phyloP scores from a whole-genome alignment of 2,888 invertebrate species.

The Cryptocephalus primarius region DNA sequence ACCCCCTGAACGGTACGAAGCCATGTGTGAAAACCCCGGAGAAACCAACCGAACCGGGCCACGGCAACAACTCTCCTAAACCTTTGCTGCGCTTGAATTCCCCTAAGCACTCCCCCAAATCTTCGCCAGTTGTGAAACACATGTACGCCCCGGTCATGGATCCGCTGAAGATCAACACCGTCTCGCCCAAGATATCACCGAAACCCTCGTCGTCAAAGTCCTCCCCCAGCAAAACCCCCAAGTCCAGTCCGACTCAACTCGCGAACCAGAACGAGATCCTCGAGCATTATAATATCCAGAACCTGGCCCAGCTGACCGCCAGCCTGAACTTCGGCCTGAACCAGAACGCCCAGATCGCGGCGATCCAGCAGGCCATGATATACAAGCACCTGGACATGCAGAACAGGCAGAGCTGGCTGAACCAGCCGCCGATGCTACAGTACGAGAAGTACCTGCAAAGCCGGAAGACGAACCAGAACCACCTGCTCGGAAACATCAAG shows the following conservation, averaged over 20 bases:
- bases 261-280: constrained; percentile 26
- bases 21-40: constrained; percentile 10
- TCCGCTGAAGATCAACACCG: constrained; percentile 8
- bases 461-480: constrained; percentile 22
- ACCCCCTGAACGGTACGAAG: constrained; percentile 11
- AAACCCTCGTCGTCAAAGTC: constrained; percentile 2
- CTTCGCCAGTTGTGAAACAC: constrained; percentile 21
- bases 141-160: constrained; percentile 21
- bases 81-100: too few relatives aligned
- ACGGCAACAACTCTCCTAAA: constrained; percentile 8
- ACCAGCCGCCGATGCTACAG: constrained; percentile 28
- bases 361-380: constrained; percentile 34
- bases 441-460: constrained; percentile 36
- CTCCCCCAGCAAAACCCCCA: constrained; percentile 2
- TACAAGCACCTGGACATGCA: constrained; percentile 34
- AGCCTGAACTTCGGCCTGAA: constrained; percentile 27
- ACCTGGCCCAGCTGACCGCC: constrained; percentile 34
- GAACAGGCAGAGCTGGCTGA: constrained; percentile 33
- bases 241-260: constrained; percentile 7
- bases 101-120: constrained; percentile 22
- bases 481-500: constrained; percentile 22
- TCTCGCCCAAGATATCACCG: constrained; percentile 4
- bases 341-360: constrained; percentile 23
- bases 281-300: constrained; percentile 36
- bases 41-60: constrained; percentile 8